A percentile compares a stretch with the other conserved stretches of the same genome.
Conservation (phyloP, 2,888 invertebrate species). For the Epinotia nisella region DNA sequence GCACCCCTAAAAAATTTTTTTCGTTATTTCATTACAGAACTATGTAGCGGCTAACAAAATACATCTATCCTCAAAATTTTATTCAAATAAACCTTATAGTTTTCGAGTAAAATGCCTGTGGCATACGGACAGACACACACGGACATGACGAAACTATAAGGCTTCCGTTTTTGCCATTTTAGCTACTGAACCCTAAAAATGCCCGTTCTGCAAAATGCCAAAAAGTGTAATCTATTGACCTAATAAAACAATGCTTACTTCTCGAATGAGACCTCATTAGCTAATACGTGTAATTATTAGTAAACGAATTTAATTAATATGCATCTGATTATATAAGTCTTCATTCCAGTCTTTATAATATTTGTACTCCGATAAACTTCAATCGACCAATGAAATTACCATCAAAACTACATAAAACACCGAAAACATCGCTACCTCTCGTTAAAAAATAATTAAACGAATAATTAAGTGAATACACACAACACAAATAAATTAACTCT, state of each 20-base stretch:
- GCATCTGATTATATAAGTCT: neutral
- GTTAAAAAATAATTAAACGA: slow-evolving; percentile 33
- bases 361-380: slow-evolving; percentile 23
- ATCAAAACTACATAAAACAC: slow-evolving; percentile 46
- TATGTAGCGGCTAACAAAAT: too few species aligned
- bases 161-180: too few species aligned
- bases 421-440: slow-evolving; percentile 39
- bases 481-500: slow-evolving; percentile 43
- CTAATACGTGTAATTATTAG: neutral
- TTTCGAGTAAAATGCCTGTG: too few species aligned
- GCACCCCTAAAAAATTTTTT: too few species aligned
- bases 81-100: too few species aligned
- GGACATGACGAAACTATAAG: too few species aligned
- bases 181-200: too few species aligned
- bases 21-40: too few species aligned
- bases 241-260: neutral
- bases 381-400: slow-evolving; percentile 43
- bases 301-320: slow-evolving; percentile 16
- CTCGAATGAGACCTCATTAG: neutral
- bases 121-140: too few species aligned
- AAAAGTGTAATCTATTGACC: neutral
- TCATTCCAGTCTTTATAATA: neutral
- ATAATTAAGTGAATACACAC: slow-evolving; percentile 46
- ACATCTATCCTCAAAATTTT: too few species aligned
- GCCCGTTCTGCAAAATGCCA: too few species aligned